Percentiles rank a stretch among this genome's conserved stretches.
These are phyloP conservation scores for Neodiprion virginianus DNA, from an alignment of 1,140 invertebrate species.

Conservation along the genomic window DNA sequence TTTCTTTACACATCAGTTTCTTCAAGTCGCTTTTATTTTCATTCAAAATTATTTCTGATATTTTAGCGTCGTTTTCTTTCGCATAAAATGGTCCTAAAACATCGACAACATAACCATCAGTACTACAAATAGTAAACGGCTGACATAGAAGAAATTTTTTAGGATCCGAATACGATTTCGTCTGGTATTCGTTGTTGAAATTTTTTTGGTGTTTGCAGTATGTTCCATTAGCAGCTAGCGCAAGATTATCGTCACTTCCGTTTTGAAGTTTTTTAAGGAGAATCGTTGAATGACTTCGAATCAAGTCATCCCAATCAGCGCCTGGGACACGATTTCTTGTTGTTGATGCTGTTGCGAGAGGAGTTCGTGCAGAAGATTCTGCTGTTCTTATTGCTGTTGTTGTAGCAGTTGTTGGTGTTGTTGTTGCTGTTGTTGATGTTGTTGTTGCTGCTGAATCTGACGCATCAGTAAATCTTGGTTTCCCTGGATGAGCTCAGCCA, in stretches of 20 bases:
- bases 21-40: no score
- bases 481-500: not conserved
- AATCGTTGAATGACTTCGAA: conserved; percentile 16
- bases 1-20: no score
- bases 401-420: no score
- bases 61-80: no score
- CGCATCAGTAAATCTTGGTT: no score
- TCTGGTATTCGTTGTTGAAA: conserved; percentile 9
- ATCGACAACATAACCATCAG: not conserved
- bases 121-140: conserved; percentile 9
- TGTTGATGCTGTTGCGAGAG: no score
- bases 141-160: conserved; percentile 9
- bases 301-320: conserved; percentile 12
- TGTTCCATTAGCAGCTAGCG: not conserved
- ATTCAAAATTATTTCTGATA: no score
- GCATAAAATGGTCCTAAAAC: not conserved
- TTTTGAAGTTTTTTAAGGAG: conserved; percentile 17
- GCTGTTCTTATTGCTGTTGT: no score
- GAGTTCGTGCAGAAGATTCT: no score
- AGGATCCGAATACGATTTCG: conserved; percentile 9
- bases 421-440: no score
- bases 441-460: no score
- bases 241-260: not conserved
- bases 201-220: conserved; percentile 11
- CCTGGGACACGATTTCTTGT: no score